Evolutionary conservation across 2,113 vertebrate genomes (phyloP), one percentile per base, ranked within the genome.

Genomic region (Oophaga pumilio): DNA sequence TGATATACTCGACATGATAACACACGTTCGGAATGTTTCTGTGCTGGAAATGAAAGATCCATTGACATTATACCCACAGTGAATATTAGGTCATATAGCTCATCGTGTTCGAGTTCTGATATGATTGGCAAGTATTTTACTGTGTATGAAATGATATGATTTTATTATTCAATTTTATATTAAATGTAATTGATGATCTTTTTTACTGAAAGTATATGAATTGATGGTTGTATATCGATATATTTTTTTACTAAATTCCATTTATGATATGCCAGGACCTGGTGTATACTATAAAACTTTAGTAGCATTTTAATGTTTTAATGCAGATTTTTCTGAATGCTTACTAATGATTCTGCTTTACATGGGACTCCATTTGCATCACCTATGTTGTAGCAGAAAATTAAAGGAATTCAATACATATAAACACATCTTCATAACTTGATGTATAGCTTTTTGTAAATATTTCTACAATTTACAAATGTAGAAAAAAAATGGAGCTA

Each of bases 361-460:
- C 24, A 69, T 28, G 24, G 6, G 20, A 13, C 24, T 24, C 68
- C 24, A 17, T 17, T 14, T 69, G n/a, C 4, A n/a, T 64, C 17
- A 64, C 62, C 4, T 22, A 20, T 62, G 8, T 8, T 64, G 22
- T 64, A n/a, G 22, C 10, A 64, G 62, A 2, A 64, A 64, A n/a
- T n/a, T 64, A 64, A 64, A 64, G 6, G 28, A 73, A 73, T 73
- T 0, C 0, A 43, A 17, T 17, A 14, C 68, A 81, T 1, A 64
- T 43, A 60, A 22, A 62, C 28, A 62, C 26, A 26, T n/a, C 22
- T 18, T 28, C 53, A 78, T 77, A 79, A 12, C 13, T 49, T 68
- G 9, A 82, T 82, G 24, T 50, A 52, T 66, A 49, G 22, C 22
- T 43, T 82, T n/a, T 82, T 82, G 80, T 82, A 66, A 17, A 50